A percentile compares a stretch with the other conserved stretches of the same genome.
phyloP scores from a whole-genome alignment of 2,888 invertebrate species.

The Epirrita christyi region DNA sequence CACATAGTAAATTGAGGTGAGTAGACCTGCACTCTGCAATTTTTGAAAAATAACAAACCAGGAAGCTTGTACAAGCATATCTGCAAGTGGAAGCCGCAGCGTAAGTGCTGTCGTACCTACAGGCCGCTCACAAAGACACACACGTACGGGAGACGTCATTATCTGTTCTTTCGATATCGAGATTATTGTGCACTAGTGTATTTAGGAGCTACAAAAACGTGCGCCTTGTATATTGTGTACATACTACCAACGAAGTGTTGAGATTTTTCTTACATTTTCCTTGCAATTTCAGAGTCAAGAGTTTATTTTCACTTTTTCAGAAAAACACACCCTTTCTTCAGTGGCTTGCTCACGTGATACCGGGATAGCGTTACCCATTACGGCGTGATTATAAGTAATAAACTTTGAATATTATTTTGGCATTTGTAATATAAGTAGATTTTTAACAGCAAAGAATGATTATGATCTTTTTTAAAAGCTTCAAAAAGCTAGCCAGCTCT shows the following conservation, averaged over 20 bases:
- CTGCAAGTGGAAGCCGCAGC: slow-evolving; percentile 20
- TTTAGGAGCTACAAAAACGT: slow-evolving; percentile 43
- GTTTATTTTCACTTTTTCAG: no score
- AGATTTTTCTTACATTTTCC: slow-evolving; percentile 20
- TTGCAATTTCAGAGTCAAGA: no score
- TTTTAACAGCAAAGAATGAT: neutral
- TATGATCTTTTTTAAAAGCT: neutral
- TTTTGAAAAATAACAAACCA: neutral
- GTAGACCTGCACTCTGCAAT: neutral
- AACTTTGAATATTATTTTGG: no score
- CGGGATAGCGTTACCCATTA: no score
- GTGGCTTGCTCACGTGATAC: no score
- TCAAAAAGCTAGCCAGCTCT: neutral
- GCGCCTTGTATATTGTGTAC: slow-evolving; percentile 19
- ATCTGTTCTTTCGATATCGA: slow-evolving; percentile 57
- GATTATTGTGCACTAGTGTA: slow-evolving; percentile 58
- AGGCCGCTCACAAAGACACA: slow-evolving; percentile 55
- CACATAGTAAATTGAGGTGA: neutral
- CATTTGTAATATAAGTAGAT: no score
- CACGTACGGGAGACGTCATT: slow-evolving; percentile 62
- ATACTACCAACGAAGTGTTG: slow-evolving; percentile 1
- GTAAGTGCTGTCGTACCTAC: slow-evolving; percentile 30
- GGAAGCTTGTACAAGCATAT: slow-evolving; percentile 2
- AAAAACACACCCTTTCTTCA: no score
- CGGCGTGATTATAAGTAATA: no score